phyloP scores from a whole-genome alignment of 2,113 vertebrate species.

The Anolis sagrei region DNA sequence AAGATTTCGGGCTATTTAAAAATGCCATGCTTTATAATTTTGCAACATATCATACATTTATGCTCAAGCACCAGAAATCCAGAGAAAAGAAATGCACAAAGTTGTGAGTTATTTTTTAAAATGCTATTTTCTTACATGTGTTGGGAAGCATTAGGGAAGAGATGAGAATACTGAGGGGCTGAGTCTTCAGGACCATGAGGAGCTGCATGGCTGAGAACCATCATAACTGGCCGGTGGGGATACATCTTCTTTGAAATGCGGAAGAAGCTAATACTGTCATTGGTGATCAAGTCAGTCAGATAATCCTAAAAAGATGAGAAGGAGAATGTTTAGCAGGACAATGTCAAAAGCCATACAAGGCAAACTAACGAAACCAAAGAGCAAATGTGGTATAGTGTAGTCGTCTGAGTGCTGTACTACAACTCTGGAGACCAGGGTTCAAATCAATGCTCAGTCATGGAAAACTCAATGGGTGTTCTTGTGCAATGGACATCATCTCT shows the following conservation, averaged over 20 bases:
- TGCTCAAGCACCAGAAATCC: background rate
- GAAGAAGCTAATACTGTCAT: slow-evolving; percentile 95
- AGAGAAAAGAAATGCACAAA: slow-evolving; percentile 44
- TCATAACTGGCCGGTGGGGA: slow-evolving; percentile 92
- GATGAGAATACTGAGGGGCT: slow-evolving; percentile 91
- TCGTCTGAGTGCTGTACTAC: no score
- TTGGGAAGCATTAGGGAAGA: slow-evolving; percentile 94
- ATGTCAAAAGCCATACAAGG: slow-evolving; percentile 29
- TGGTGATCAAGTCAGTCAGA: slow-evolving; percentile 96
- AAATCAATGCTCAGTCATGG: no score
- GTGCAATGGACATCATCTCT: no score
- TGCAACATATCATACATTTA: background rate
- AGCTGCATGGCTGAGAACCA: slow-evolving; percentile 96
- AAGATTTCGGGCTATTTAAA: background rate
- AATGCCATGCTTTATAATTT: slow-evolving; percentile 26
- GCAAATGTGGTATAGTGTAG: no score
- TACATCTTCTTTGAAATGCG: slow-evolving; percentile 94
- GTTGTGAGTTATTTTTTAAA: background rate
- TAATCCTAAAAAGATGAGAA: slow-evolving; percentile 85
- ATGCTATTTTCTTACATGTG: slow-evolving; percentile 88
- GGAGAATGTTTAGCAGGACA: slow-evolving; percentile 44
- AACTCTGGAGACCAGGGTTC: no score
- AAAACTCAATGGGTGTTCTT: no score
- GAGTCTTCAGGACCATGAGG: slow-evolving; percentile 97
- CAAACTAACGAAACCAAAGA: background rate